A percentile compares a stretch with the other conserved stretches of the same genome.
Conservation (phyloP, 2,797 vertebrate species). For the Knipowitschia caucasica region DNA sequence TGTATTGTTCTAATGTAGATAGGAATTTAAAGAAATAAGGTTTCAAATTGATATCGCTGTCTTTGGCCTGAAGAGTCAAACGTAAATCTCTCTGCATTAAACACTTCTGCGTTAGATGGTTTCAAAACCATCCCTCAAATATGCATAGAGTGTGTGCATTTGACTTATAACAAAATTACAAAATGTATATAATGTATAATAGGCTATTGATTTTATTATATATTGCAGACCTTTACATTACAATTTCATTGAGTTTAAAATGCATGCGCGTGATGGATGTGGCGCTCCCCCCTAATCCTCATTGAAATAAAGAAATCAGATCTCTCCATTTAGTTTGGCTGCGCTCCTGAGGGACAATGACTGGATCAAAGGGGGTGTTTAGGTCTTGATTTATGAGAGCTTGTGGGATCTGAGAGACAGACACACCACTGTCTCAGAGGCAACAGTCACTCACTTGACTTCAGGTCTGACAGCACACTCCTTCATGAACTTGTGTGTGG, state of each 20-base stretch:
- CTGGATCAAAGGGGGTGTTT: conserved; percentile 79
- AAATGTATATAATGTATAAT: no score
- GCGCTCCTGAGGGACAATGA: conserved; percentile 73
- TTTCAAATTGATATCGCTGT: neutral
- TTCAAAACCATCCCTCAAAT: conserved; percentile 27
- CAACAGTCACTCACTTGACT: conserved; percentile 71
- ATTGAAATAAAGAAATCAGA: conserved; percentile 70
- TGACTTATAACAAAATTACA: conserved; percentile 1
- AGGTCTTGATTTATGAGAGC: conserved; percentile 77
- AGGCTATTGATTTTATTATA: no score
- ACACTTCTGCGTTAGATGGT: conserved; percentile 25
- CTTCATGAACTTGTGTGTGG: conserved; percentile 52
- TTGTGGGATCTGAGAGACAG: conserved; percentile 72
- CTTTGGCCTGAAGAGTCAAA: conserved; percentile 22
- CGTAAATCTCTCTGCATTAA: conserved; percentile 19
- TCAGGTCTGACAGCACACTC: conserved; percentile 68
- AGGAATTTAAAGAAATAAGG: neutral
- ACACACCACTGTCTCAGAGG: conserved; percentile 65
- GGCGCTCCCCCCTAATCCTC: conserved; percentile 64
- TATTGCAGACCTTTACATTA: no score
- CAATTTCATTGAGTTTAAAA: conserved; percentile 48
- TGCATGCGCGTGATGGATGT: conserved; percentile 54
- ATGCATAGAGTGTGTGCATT: conserved; percentile 16
- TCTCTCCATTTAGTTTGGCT: conserved; percentile 71
- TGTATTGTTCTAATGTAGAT: conserved; percentile 5